Base-by-base conservation (phyloP, 1,140 invertebrate genomes). In the Geopemphigus sp. region DNA sequence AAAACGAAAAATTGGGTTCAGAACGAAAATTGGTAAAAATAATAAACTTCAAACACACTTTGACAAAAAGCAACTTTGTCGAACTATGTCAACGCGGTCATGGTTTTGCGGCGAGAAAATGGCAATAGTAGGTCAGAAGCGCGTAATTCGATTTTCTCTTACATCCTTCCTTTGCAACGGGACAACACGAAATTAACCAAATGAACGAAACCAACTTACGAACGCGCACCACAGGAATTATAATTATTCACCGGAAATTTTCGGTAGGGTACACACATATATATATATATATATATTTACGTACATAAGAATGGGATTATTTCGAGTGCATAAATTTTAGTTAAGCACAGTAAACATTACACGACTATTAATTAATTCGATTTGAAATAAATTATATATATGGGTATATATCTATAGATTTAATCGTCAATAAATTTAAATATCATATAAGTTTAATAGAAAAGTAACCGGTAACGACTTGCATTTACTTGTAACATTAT, bases 61-160 rank as follows among this genome's bases (percentile, higher is more conserved):
- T 50, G 15, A 68, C 22, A 24, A 50, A 50, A 45, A 11, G 45
- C 6, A 14, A 19, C 1, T 19, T 1, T 68, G 39, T 8, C n/a
- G 24, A 68, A 50, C 15, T 68, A 68, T 68, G 66, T 68, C 8
- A 50, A 50, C 66, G 24, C 45, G 14, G 15, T 24, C 3, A 50
- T 0, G 0, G 1, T 0, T 4, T 15, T 29, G 4, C 2, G 47
- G 14, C 22, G 56, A 1, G 22, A 59, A 6, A 4, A 22, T 5
- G 19, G 32, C n/a, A 66, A 19, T 14, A 50, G 26, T 14, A 50
- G 15, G n/a, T 68, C 15, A 22, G 64, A 32, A 15, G 29, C 0
- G 22, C 66, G 15, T 68, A 68, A 68, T 68, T 68, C n/a, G 26
- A 50, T 68, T 68, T 68, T 68, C 39, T 68, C 66, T 68, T 50